A percentile compares a stretch with the other conserved stretches of the same genome.
phyloP scores from a whole-genome alignment of 2,888 invertebrate species.

The Campoplex capitator region DNA sequence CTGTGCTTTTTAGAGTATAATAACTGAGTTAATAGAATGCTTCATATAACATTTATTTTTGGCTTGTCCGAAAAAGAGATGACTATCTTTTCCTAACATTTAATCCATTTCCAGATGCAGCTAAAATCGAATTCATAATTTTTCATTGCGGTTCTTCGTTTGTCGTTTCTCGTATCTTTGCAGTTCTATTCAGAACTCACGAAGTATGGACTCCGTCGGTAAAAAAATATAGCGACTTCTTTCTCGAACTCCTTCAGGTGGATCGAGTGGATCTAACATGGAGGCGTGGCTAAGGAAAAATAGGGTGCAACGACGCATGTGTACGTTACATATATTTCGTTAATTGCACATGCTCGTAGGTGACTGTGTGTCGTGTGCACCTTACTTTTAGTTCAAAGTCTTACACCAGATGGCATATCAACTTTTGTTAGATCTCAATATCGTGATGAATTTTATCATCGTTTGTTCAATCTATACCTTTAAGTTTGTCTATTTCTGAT shows the following conservation, averaged over 20 bases:
- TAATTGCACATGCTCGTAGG: no score
- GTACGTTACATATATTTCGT: no score
- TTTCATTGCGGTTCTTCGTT: background rate
- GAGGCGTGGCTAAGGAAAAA: no score
- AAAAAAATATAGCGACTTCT: background rate
- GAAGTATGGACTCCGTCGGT: background rate
- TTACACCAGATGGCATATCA: no score
- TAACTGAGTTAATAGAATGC: background rate
- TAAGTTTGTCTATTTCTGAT: background rate
- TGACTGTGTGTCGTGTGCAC: no score
- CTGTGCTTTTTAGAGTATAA: slow-evolving; percentile 17
- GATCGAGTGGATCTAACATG: no score
- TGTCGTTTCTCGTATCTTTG: background rate
- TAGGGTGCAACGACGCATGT: no score
- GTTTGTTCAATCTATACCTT: slow-evolving; percentile 11
- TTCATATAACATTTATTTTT: background rate
- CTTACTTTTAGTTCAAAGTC: no score
- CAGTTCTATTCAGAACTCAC: background rate
- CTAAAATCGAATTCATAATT: background rate
- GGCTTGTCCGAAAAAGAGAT: background rate
- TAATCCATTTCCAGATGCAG: background rate
- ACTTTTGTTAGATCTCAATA: no score
- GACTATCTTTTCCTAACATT: background rate
- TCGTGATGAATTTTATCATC: background rate
- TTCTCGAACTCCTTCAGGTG: no score